phyloP scores from a whole-genome alignment of 1,140 invertebrate genomes.

The Zelostemma sp. region DNA sequence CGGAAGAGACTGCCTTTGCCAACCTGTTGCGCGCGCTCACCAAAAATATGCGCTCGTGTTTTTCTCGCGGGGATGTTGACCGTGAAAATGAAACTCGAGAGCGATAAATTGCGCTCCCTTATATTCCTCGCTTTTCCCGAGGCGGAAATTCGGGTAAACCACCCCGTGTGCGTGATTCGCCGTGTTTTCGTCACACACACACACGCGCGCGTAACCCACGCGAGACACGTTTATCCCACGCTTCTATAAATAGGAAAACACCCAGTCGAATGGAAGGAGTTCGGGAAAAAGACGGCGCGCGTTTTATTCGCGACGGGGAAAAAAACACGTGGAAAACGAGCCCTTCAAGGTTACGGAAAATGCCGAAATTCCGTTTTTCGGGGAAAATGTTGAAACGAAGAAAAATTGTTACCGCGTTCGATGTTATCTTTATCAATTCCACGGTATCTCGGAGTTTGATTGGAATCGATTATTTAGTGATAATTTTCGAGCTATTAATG shows the following conservation, averaged over 20 bases:
- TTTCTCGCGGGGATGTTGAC: conserved; percentile 5
- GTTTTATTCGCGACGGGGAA: conserved; percentile 1
- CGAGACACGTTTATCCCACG: conserved; percentile 19
- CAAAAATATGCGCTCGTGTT: conserved; percentile 10
- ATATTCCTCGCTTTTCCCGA: not conserved
- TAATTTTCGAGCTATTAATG: too few species aligned
- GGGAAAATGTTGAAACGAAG: too few species aligned
- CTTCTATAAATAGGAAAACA: conserved; percentile 25
- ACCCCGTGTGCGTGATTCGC: conserved; percentile 3
- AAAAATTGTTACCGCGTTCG: too few species aligned
- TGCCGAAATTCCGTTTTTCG: too few species aligned
- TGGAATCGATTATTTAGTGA: too few species aligned
- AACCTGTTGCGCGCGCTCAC: conserved; percentile 16
- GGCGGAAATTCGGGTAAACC: not conserved
- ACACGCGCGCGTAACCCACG: conserved; percentile 8
- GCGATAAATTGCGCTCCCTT: not conserved
- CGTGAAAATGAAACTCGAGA: not conserved
- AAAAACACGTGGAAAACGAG: too few species aligned
- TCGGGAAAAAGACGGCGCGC: conserved; percentile 2
- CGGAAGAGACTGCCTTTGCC: conserved; percentile 9
- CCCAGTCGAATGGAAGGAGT: conserved; percentile 7
- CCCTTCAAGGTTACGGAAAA: too few species aligned
- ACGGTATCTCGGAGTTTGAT: too few species aligned
- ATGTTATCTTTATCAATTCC: too few species aligned
- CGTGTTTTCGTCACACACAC: not conserved